phyloP scores from a whole-genome alignment of 2,113 vertebrate genomes.

The Dolichallabes microphthalmus region DNA sequence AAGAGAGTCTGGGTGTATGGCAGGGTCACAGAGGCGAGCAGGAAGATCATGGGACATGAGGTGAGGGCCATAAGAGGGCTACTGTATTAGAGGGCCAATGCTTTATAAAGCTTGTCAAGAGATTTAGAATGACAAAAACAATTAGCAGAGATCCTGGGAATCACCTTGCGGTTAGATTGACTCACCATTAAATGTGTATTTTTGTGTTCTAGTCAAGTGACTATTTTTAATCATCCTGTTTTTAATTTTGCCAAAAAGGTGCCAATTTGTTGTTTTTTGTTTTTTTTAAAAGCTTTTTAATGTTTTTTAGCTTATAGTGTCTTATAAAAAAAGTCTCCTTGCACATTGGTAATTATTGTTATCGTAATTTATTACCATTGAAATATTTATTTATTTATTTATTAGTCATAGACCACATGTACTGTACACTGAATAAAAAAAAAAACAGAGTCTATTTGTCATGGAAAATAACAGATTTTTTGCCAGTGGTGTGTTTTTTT shows the following conservation, averaged over 20 bases:
- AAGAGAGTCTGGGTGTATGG: conserved; percentile 54
- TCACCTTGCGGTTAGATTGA: neutral
- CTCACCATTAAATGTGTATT: neutral
- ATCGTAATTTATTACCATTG: neutral
- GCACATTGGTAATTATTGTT: neutral
- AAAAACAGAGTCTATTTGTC: too few species aligned
- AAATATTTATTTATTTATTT: too few species aligned
- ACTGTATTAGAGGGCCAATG: neutral
- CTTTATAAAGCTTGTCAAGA: conserved; percentile 4
- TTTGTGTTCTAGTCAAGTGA: neutral
- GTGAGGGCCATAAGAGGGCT: neutral
- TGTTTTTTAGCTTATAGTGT: neutral
- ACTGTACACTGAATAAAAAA: too few species aligned
- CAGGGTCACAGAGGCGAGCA: conserved; percentile 16
- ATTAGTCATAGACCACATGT: too few species aligned
- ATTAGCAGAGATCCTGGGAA: neutral
- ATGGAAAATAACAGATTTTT: neutral
- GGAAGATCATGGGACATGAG: conserved; percentile 2
- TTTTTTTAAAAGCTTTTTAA: too few species aligned
- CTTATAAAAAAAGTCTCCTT: neutral
- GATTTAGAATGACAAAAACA: neutral
- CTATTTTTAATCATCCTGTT: neutral
- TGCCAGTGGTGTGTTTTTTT: neutral
- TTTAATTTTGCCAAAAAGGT: neutral
- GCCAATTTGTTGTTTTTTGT: too few species aligned